phyloP scores from a whole-genome alignment of 2,113 vertebrate genomes.

The Laticauda laticaudata region DNA sequence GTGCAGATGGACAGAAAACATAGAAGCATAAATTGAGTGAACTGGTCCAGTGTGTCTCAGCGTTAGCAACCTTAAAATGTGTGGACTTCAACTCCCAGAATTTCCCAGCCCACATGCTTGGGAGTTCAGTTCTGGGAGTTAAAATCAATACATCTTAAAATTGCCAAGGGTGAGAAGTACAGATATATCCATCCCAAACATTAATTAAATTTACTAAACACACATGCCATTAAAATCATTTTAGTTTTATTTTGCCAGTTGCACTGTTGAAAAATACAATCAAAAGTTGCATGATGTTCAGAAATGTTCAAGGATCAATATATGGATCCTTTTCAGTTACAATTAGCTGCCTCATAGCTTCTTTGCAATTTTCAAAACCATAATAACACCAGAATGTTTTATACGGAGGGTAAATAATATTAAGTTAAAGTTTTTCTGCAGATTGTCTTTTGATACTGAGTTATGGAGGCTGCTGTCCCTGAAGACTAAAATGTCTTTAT shows the following conservation, averaged over 20 bases:
- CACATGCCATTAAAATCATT: not conserved
- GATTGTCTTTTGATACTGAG: conserved; percentile 56
- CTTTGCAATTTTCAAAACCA: conserved; percentile 46
- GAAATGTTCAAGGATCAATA: conserved; percentile 25
- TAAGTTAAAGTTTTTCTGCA: conserved; percentile 39
- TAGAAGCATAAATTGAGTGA: not conserved
- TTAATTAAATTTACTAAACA: not conserved
- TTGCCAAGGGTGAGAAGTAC: not conserved
- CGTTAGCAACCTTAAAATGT: not conserved
- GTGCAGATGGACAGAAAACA: not conserved
- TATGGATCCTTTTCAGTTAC: conserved; percentile 36
- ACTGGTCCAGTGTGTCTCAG: not conserved
- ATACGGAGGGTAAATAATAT: not conserved
- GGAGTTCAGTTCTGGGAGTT: not conserved
- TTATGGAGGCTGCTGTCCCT: conserved; percentile 53
- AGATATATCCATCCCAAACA: not conserved
- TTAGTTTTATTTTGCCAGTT: not conserved
- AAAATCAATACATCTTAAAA: not conserved
- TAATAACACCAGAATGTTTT: conserved; percentile 53
- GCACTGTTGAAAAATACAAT: not conserved
- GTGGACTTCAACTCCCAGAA: not conserved
- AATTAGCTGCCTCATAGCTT: conserved; percentile 28
- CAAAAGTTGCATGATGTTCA: not conserved
- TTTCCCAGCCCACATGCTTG: not conserved
- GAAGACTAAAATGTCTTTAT: conserved; percentile 62